Conservation (phyloP, 2,113 vertebrate species). For the Cnemophilus loriae region DNA sequence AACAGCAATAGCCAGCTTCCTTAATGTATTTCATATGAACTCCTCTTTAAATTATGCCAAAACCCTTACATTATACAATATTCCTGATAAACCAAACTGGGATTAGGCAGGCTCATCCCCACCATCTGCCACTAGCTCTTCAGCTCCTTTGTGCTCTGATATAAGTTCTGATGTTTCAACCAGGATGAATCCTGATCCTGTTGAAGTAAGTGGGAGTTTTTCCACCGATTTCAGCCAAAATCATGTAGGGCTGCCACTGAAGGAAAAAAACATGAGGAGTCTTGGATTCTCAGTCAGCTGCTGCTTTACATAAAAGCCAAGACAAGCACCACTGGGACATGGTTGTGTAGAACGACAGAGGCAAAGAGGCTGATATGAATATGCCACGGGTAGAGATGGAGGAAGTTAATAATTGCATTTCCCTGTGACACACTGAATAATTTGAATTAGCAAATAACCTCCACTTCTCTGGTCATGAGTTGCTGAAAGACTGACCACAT, state of each 20-base stretch:
- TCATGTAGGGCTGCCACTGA: not conserved
- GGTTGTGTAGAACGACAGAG: not conserved
- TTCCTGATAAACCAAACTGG: not conserved
- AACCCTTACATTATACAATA: not conserved
- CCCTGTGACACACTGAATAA: not conserved
- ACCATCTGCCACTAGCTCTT: not conserved
- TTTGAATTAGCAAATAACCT: not conserved
- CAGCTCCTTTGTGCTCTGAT: not conserved
- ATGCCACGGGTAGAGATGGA: not conserved
- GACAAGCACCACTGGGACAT: not conserved
- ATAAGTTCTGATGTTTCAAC: not conserved
- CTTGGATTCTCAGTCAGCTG: not conserved
- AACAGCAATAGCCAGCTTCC: not conserved
- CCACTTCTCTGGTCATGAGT: not conserved
- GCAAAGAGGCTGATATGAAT: not conserved
- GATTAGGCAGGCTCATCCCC: not conserved
- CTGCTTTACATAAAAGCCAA: fast-evolving
- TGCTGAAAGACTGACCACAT: not conserved
- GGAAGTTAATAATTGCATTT: not conserved
- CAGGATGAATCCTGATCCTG: not conserved
- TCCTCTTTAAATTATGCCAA: not conserved
- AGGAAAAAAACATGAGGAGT: not conserved
- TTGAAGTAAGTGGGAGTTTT: not conserved
- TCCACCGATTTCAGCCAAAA: not conserved
- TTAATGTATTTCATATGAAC: not conserved